These are phyloP conservation scores for Gymnocheta viridis DNA, from an alignment of 2,888 invertebrate genomes.

Conservation along the genomic window DNA sequence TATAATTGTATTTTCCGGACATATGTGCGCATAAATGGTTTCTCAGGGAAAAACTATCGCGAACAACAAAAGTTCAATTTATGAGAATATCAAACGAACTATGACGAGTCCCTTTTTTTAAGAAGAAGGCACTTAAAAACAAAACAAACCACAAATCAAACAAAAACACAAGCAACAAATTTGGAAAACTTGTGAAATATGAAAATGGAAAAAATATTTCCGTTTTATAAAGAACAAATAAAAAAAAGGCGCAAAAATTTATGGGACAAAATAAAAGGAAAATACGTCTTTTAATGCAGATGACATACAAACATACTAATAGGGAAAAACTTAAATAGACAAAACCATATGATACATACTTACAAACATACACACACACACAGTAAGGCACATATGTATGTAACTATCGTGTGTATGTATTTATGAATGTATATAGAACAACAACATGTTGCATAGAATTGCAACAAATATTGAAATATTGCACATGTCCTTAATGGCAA, in stretches of 20 bases:
- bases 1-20: not conserved
- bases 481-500: constrained; percentile 44
- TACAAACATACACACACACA: too few species aligned
- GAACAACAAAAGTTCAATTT: constrained; percentile 23
- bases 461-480: constrained; percentile 44
- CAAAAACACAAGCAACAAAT: not conserved
- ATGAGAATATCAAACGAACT: not conserved
- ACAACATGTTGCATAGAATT: constrained; percentile 63
- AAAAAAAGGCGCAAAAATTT: constrained; percentile 52
- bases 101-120: too few species aligned
- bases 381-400: too few species aligned
- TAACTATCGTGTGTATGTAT: not conserved
- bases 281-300: not conserved
- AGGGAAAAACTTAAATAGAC: not conserved
- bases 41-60: not conserved
- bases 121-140: not conserved
- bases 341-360: not conserved
- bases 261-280: constrained; percentile 10
- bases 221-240: not conserved
- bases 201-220: not conserved
- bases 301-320: not conserved
- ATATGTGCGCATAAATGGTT: not conserved
- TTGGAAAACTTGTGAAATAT: not conserved
- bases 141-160: constrained; percentile 46
- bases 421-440: constrained; percentile 15